Evolutionary conservation across 2,797 vertebrate genomes (phyloP).

Genomic region (Etheostoma nigrum): DNA sequence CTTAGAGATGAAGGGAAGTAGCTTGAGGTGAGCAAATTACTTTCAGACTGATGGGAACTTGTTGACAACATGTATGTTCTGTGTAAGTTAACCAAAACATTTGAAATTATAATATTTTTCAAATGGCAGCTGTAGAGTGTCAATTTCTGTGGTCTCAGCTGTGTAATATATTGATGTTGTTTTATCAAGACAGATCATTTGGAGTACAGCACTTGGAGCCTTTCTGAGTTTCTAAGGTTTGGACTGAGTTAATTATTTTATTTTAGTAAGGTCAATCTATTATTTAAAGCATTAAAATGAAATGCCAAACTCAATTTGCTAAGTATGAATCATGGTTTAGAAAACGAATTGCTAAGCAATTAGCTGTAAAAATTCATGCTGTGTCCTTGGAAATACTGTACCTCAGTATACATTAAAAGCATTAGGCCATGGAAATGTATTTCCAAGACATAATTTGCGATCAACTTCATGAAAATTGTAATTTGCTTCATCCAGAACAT

Average conservation of each 20-base stretch:
- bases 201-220: constrained; percentile 57
- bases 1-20: neutral
- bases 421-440: constrained; percentile 38
- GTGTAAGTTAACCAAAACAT: constrained; percentile 70
- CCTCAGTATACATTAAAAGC: constrained; percentile 27
- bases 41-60: constrained; percentile 42
- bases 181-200: constrained; percentile 79
- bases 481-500: constrained; percentile 29
- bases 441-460: constrained; percentile 22
- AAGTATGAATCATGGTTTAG: constrained; percentile 40
- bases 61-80: constrained; percentile 67
- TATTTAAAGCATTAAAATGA: constrained; percentile 50
- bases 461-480: constrained; percentile 32
- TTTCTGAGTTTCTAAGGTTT: constrained; percentile 63
- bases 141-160: constrained; percentile 83
- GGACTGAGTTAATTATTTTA: constrained; percentile 51
- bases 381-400: constrained; percentile 33
- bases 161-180: constrained; percentile 76
- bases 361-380: constrained; percentile 32
- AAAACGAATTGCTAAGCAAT: constrained; percentile 40
- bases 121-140: constrained; percentile 81
- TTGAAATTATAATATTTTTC: constrained; percentile 75
- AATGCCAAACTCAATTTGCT: constrained; percentile 51
- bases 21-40: constrained; percentile 48
- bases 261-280: constrained; percentile 53